Conservation (phyloP, 92 coral and sea anemone genomes). For the Actinostola sp. region DNA sequence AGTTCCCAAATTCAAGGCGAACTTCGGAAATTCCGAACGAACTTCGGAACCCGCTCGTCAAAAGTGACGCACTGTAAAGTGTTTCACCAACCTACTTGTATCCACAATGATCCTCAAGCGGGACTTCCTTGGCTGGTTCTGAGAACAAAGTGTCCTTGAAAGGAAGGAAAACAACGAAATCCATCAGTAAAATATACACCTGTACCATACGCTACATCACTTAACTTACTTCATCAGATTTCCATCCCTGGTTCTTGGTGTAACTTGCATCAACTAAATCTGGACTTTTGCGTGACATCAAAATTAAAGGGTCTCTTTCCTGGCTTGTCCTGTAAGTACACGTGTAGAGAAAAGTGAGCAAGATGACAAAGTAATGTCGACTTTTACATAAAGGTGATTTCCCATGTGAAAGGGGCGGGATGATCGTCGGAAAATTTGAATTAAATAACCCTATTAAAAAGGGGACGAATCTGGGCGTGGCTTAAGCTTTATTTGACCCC, state of each 20-base stretch:
- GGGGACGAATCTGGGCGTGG: no score
- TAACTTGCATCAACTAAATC: slow-evolving; percentile 91
- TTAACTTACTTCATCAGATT: slow-evolving; percentile 96
- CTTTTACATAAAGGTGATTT: no score
- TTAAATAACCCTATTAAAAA: no score
- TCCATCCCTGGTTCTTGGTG: slow-evolving; percentile 99
- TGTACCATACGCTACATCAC: no score
- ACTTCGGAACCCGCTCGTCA: no score
- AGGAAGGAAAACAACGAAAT: background rate
- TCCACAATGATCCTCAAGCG: slow-evolving; percentile 91
- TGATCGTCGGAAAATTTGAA: no score
- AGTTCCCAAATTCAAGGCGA: no score
- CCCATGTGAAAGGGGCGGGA: no score
- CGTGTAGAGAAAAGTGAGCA: no score
- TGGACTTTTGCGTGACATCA: slow-evolving; percentile 85
- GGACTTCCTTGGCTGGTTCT: slow-evolving; percentile 94
- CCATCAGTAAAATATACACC: background rate
- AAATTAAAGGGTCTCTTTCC: slow-evolving; percentile 89
- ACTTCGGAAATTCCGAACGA: no score
- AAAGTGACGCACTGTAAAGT: background rate
- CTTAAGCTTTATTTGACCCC: no score
- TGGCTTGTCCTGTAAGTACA: slow-evolving; percentile 69
- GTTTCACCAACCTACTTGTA: slow-evolving; percentile 65
- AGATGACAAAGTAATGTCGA: no score
- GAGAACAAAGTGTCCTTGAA: slow-evolving; percentile 88